Percentiles rank a stretch among this genome's conserved stretches.
Conservation (phyloP, 2,113 vertebrate genomes). For the Brachypodius melanocephalos region DNA sequence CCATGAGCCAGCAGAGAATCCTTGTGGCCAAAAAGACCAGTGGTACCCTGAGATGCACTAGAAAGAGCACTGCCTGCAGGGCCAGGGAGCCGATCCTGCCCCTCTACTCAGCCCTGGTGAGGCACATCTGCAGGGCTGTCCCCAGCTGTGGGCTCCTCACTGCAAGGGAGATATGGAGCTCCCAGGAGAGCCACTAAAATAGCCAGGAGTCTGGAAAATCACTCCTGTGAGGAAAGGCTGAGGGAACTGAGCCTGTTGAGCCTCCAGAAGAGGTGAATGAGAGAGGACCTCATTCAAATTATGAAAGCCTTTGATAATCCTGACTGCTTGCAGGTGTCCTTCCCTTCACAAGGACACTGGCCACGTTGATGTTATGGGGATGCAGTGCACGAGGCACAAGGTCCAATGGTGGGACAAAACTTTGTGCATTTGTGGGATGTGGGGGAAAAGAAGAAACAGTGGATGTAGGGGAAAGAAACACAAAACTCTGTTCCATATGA, state of each 20-base stretch:
- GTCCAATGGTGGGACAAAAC: background rate
- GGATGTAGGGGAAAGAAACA: background rate
- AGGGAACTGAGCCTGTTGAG: background rate
- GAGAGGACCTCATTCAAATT: background rate
- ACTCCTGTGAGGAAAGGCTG: background rate
- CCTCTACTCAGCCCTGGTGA: rapidly evolving
- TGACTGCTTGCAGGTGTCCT: background rate
- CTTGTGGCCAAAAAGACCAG: background rate
- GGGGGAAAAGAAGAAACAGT: background rate
- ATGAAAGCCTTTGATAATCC: background rate
- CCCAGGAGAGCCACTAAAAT: background rate
- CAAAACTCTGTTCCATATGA: background rate
- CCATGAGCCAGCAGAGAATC: background rate
- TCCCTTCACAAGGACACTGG: background rate
- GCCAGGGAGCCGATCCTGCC: background rate
- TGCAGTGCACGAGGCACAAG: rapidly evolving
- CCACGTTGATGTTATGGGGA: background rate
- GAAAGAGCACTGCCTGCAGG: background rate
- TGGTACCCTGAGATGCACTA: background rate
- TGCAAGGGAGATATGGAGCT: background rate
- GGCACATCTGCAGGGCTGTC: background rate
- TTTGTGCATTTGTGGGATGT: background rate
- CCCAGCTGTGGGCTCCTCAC: background rate
- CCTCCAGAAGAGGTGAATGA: background rate
- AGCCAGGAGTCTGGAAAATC: background rate